Base-by-base conservation (phyloP, 2,888 invertebrate genomes). In the Boloria selene region DNA sequence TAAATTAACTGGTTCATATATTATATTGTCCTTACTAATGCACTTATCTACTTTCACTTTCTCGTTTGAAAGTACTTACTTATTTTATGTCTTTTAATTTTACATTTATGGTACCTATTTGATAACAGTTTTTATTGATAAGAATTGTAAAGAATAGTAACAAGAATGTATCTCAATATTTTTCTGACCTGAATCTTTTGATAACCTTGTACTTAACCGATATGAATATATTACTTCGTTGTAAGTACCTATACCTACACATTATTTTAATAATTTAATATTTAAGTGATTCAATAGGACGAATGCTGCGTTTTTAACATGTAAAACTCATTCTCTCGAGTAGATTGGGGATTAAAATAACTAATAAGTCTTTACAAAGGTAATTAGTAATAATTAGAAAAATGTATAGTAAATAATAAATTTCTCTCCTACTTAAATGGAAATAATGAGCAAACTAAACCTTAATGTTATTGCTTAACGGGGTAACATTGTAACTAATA, bases 11-110 rank as follows among this genome's bases (percentile, higher is more conserved):
- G 16, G 64, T 45, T 51, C 54, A 31, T 64, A 31, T 64, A 18
- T 52, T 31, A 18, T 10, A 59, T 26, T 52, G 22, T 13, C 44
- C 31, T 44, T 47, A 2, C 13, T 56, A 38, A 13, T 14, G 22
- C 18, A 50, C 63, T 17, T 13, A 60, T 18, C 26, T 38, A 54
- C 67, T 63, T 67, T 67, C 59, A 63, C 67, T 63, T 63, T 59
- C 55, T 58, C 47, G 7, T 31, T 53, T 51, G 47, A 63, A 59
- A 53, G 59, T 51, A 45, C 10, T 50, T 51, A 45, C 10, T 50
- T 52, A 13, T 61, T 65, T 5, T 22, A 5, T 49, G 0, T 55
- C 44, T 22, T 16, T 0, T 13, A 10, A 31, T 1, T 31, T 49
- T 26, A 26, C 38, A 31, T 13, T 38, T 50, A 7, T 22, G 10